Conservation (phyloP, 2,888 invertebrate species). For the Ectropis crepuscularia region DNA sequence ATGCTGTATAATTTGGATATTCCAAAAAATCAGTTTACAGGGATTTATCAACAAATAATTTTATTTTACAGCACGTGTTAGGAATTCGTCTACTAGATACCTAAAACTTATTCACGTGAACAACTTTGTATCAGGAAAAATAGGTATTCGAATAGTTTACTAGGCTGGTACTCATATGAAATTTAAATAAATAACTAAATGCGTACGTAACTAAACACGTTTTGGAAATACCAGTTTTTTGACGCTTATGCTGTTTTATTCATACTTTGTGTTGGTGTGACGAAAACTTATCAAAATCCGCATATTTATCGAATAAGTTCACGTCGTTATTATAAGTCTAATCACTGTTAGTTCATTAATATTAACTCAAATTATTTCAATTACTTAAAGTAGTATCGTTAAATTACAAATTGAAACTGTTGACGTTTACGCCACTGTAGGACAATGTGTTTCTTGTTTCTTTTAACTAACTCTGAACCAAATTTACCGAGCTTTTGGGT, state of each 20-base stretch:
- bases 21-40: no score
- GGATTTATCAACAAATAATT: neutral
- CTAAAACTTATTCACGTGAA: neutral
- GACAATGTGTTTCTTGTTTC: no score
- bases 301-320: neutral
- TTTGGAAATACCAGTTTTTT: slow-evolving; percentile 53
- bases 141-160: neutral
- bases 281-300: neutral
- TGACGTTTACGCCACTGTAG: no score
- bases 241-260: slow-evolving; percentile 7
- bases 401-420: no score
- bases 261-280: neutral
- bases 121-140: slow-evolving; percentile 22
- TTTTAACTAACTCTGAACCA: no score
- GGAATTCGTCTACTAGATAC: slow-evolving; percentile 1
- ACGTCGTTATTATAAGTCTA: no score
- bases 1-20: no score
- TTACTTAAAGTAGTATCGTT: no score
- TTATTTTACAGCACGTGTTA: slow-evolving; percentile 6
- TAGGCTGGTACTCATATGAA: neutral
- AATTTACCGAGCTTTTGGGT: no score
- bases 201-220: slow-evolving; percentile 35
- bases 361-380: no score
- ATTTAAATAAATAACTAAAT: slow-evolving; percentile 7
- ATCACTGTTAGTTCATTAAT: no score